phyloP scores from a whole-genome alignment of 37 sponge, comb jelly and placozoan species.

The Halichondria panicea region DNA sequence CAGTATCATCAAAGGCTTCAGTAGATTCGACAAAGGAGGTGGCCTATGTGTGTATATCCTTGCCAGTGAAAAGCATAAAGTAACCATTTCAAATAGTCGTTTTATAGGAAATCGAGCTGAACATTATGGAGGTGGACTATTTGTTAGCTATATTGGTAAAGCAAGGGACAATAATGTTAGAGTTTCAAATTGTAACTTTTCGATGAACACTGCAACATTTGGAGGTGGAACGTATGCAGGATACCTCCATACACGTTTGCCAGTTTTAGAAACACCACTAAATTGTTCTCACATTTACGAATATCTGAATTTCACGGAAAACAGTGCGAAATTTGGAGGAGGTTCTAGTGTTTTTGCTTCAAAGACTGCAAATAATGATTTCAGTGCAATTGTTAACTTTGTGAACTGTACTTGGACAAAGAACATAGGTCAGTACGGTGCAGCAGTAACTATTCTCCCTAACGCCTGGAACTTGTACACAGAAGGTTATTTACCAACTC shows the following conservation, averaged over 20 bases:
- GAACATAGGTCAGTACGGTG: conserved; percentile 19
- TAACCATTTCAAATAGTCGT: no score
- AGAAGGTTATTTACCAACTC: conserved; percentile 7
- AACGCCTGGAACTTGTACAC: neutral
- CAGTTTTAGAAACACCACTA: neutral
- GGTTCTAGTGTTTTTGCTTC: conserved; percentile 6
- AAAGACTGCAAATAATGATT: neutral
- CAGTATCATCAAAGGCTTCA: no score
- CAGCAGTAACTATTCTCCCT: conserved; percentile 11
- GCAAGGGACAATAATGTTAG: neutral
- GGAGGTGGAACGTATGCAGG: conserved; percentile 10
- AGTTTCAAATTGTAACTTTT: neutral
- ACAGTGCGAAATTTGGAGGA: neutral
- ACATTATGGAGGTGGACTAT: no score
- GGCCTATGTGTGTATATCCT: no score
- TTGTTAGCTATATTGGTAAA: neutral
- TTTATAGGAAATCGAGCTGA: no score
- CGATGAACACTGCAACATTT: conserved; percentile 6
- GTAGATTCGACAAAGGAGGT: no score
- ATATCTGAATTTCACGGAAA: neutral
- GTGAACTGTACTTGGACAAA: conserved; percentile 13
- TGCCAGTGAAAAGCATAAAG: no score
- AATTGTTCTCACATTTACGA: conserved; percentile 2
- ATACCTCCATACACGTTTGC: conserved; percentile 9
- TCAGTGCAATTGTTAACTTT: neutral